Conservation (phyloP, 1,140 invertebrate genomes). For the Aphaenogaster floridana region DNA sequence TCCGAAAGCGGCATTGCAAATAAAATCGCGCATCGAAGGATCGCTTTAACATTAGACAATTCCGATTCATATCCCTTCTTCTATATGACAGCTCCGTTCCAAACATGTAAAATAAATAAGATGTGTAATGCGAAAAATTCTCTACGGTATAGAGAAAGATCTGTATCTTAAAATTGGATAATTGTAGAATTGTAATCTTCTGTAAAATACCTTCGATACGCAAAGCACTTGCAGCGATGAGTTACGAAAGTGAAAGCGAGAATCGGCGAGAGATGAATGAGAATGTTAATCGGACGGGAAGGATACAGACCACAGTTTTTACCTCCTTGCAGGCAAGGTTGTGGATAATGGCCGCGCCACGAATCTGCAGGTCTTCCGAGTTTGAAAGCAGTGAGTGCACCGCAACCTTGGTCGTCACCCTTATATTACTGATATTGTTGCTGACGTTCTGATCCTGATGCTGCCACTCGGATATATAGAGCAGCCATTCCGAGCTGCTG, state of each 20-base stretch:
- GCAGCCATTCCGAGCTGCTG: slow-evolving; percentile 96
- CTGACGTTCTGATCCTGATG: slow-evolving; percentile 91
- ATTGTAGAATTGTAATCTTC: background rate
- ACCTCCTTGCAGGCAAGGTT: slow-evolving; percentile 98
- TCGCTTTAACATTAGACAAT: background rate
- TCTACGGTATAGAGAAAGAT: background rate
- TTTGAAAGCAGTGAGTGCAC: slow-evolving; percentile 95
- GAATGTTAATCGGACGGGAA: slow-evolving; percentile 71
- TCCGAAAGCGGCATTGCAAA: slow-evolving; percentile 53
- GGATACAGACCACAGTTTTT: slow-evolving; percentile 97
- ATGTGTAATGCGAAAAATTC: background rate
- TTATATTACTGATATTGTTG: slow-evolving; percentile 95
- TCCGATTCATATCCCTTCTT: background rate
- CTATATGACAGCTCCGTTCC: background rate
- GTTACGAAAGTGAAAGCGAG: slow-evolving; percentile 50
- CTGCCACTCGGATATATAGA: slow-evolving; percentile 97
- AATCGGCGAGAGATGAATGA: slow-evolving; percentile 41
- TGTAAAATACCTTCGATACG: slow-evolving; percentile 6
- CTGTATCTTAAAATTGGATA: background rate
- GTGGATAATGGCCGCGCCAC: slow-evolving; percentile 95
- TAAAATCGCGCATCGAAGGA: slow-evolving; percentile 24
- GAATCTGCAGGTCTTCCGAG: slow-evolving; percentile 90
- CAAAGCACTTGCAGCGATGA: background rate
- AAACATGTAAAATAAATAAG: background rate
- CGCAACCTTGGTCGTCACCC: slow-evolving; percentile 96